Evolutionary conservation across 1,140 invertebrate genomes (phyloP), one percentile per base, ranked within the genome.

Genomic region (Pseudoatta argentina): DNA sequence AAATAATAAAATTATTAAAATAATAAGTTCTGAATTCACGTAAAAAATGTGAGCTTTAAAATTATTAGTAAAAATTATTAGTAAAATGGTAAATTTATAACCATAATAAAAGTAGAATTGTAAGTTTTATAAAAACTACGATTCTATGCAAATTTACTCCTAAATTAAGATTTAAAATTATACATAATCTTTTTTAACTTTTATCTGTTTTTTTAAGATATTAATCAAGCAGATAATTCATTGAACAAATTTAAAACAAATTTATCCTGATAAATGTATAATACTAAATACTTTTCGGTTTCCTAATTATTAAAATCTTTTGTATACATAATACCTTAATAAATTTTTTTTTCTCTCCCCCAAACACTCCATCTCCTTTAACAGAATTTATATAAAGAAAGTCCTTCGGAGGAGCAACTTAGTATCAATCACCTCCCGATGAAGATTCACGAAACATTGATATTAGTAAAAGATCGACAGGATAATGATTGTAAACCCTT

Each of bases 1-100:
- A 72, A 55, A 34, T 72, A 72, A 72, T 30, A 55, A 10, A 72
- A 48, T 48, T 72, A 5, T 59, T 39, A 59, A 66, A n/a, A n/a
- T 10, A 72, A 55, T 10, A 21, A 34, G 1, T 57, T 73, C 2
- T 55, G n/a, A 48, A 69, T 51, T 51, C 53, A 73, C 5, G 8
- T 30, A 55, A 10, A 55, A 69, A 24, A 21, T 57, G 8, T 21
- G n/a, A 67, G 4, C 12, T 5, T 44, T 1, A 39, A 71, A 44
- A n/a, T 51, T 51, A 48, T 71, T 30, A 30, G 2, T 30, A 30
- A 39, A 71, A 44, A n/a, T 51, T 51, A 48, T 71, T 30, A 30
- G 2, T 30, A 30, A 30, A 30, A 30, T 30, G 2, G 2, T 30
- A 30, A 3, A 14, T 21, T 16, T 55, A n/a, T 8, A 16, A 51